Conservation (phyloP, 92 coral and sea anemone species). For the Isaurus tuberculatus region DNA sequence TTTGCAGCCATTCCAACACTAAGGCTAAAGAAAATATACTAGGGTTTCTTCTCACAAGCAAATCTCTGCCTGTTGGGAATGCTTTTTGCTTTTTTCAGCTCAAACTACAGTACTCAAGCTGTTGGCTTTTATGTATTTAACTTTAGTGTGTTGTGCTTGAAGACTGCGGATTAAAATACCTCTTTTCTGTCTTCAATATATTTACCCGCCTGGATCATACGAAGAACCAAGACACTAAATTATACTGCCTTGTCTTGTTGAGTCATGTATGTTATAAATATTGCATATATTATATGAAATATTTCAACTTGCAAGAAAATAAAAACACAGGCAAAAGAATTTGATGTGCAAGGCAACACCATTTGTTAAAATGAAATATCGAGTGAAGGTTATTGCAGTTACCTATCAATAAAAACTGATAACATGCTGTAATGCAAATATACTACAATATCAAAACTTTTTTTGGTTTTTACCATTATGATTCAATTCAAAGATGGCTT, state of each 20-base stretch:
- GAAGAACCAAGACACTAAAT: not conserved
- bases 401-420: not conserved
- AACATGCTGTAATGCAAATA: not conserved
- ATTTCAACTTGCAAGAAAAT: not conserved
- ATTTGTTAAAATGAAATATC: not conserved
- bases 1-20: not conserved
- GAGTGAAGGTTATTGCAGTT: constrained; percentile 12
- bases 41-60: not conserved
- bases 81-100: not conserved
- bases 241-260: not conserved
- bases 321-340: not conserved
- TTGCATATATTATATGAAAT: not conserved
- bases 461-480: not conserved
- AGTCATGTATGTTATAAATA: not conserved
- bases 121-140: too few relatives aligned
- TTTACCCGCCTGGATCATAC: not conserved
- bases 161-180: not conserved
- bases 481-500: not conserved
- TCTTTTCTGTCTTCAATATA: not conserved
- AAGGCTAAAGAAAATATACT: not conserved
- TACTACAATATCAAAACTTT: not conserved
- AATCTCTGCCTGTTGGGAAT: not conserved
- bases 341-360: not conserved
- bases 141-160: not conserved
- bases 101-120: too few relatives aligned